Conservation (phyloP, 2,888 invertebrate species). For the Habrosyne pyritoides region DNA sequence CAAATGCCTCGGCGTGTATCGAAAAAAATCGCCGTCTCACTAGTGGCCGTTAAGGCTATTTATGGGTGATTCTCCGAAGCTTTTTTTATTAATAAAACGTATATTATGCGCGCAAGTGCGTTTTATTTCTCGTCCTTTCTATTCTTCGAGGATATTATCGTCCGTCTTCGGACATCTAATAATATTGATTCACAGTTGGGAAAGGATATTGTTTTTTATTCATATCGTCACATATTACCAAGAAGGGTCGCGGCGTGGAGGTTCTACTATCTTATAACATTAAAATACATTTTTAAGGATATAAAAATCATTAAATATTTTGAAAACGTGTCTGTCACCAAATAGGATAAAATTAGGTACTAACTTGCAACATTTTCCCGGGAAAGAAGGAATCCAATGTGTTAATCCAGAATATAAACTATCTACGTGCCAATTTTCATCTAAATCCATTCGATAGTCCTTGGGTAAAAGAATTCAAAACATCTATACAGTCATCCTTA, state of each 20-base stretch:
- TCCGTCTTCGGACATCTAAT: conserved; percentile 79
- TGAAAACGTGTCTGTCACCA: too few relatives aligned
- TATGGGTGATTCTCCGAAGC: conserved; percentile 78
- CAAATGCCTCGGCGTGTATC: conserved; percentile 80
- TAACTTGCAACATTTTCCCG: too few relatives aligned
- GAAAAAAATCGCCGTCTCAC: conserved; percentile 78
- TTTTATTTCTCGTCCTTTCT: conserved; percentile 75
- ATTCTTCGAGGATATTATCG: conserved; percentile 74
- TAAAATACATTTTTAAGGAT: conserved; percentile 22
- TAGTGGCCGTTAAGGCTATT: conserved; percentile 81
- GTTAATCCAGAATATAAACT: too few relatives aligned
- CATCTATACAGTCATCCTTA: too few relatives aligned
- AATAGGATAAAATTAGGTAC: too few relatives aligned
- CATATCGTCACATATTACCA: conserved; percentile 21
- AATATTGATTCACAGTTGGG: conserved; percentile 61
- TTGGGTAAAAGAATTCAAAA: too few relatives aligned
- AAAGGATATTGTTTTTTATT: conserved; percentile 53
- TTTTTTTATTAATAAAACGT: conserved; percentile 84
- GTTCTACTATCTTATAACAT: not conserved
- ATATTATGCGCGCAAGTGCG: conserved; percentile 83
- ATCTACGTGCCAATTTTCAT: too few relatives aligned
- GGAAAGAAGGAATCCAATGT: too few relatives aligned
- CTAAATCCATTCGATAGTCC: too few relatives aligned
- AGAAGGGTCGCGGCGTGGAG: not conserved
- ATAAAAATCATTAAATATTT: too few relatives aligned